Evolutionary conservation across 2,113 vertebrate genomes (phyloP), one percentile per base, ranked within the genome.

Genomic region (Rissa tridactyla): DNA sequence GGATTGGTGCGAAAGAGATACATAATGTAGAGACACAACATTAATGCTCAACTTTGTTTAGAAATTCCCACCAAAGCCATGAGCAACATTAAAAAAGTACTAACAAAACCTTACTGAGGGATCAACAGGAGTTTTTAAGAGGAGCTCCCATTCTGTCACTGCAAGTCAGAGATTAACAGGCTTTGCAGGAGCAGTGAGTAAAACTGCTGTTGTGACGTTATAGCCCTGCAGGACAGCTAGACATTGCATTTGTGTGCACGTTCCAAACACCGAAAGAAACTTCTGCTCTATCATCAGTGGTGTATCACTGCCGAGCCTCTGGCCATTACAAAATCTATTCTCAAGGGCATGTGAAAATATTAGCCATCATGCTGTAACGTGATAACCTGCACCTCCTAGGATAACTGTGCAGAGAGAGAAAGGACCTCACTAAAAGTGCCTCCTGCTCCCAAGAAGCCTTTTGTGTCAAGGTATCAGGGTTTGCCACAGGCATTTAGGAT

Each of bases 211-310:
- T 57, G 58, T 52, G 89, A 57, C 0, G 1, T 34, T 82, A 15
- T 9, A 57, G 47, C 68, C 49, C 62, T 26, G 2, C 80, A 73
- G 23, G 55, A 52, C 40, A 25, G 58, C 49, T 36, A 34, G 12
- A 23, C 36, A 4, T 5, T 2, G 54, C n/a, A 18, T 77, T 57
- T 83, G 34, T 1, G 0, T 47, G 49, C 6, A 2, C 54, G 20
- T 49, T 84, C 60, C 60, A 38, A 77, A 73, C 55, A 38, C 69
- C 7, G 13, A 76, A 23, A 61, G 36, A 44, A 88, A 68, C 5
- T 34, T n/a, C 57, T 72, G 57, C 66, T 46, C 42, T 51, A 3
- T 64, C 52, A 82, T 9, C 19, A 4, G 22, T 38, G 65, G 18
- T 25, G 16, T 27, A 29, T 47, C 81, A 61, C 42, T 66, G 47